Base-by-base conservation (phyloP, 92 coral and sea anemone genomes). In the Umimayanthus kanabou region DNA sequence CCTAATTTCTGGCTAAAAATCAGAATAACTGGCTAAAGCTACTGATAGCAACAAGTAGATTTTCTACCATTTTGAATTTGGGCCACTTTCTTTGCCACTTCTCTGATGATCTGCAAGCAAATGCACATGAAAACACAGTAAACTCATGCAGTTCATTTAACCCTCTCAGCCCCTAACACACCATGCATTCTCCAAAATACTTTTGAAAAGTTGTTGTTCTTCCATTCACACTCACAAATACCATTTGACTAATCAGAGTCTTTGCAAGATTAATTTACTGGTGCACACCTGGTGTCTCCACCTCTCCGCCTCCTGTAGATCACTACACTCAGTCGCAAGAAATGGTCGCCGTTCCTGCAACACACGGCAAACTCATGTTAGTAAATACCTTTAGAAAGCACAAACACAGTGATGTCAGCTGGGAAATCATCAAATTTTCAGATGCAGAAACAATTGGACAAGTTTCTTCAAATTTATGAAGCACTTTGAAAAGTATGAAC, bases 61-160 rank as follows among this genome's bases (percentile, higher is more conserved):
- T 53, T 39, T 91, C 85, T 80, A 96, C 99, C 99, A 97, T 97
- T 97, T 82, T 97, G 99, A 89, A 97, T 97, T 84, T 97, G 99
- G 7, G 99, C 99, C 78, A 97, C 99, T 85, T 97, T 97, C 90
- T 97, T 97, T 11, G 99, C 98, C n/a, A 97, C 98, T 69, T 97
- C 99, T 87, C 99, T 86, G 72, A 97, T 92, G 69, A 97, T 94
- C 99, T 97, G 76, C 25, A 71, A 53, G 25, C 23, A 50, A 66
- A 64, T 58, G 23, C 69, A 86, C 29, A 75, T 70, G 26, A 58
- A 42, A 29, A 10, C 2, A 33, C 37, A 33, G 37, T 33, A 10
- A 4, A 66, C n/a, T 33, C 29, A 11, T 30, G 5, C 28, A 39
- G 29, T 53, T 47, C 11, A 23, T 26, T 39, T 7, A 37, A 74